phyloP scores from a whole-genome alignment of 1,140 invertebrate genomes.

The Anastrepha ludens region DNA sequence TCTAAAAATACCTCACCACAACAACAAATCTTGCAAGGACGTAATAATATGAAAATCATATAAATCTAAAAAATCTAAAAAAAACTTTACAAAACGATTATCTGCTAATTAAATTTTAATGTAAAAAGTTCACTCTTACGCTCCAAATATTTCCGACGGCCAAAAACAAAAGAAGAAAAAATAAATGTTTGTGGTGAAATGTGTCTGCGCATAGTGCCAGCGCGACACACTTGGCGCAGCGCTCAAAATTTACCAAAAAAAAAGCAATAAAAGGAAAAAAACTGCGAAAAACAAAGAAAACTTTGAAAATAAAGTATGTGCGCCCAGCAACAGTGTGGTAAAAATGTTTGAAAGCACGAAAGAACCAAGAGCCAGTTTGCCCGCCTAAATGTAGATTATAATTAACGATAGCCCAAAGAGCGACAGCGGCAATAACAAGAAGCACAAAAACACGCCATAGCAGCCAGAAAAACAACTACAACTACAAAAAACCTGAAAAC shows the following conservation, averaged over 20 bases:
- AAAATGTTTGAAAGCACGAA: neutral
- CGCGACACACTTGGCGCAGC: constrained; percentile 33
- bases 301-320: neutral
- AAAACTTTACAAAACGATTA: constrained; percentile 32
- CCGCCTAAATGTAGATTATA: constrained; percentile 52
- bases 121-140: constrained; percentile 26
- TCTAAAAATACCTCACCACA: neutral
- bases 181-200: neutral
- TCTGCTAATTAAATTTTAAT: constrained; percentile 56
- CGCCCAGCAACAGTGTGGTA: constrained; percentile 32
- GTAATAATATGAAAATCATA: constrained; percentile 15
- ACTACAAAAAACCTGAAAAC: neutral
- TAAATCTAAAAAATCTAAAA: constrained; percentile 7
- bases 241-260: neutral
- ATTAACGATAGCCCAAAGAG: constrained; percentile 45
- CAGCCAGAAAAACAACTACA: neutral
- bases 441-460: neutral
- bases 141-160: constrained; percentile 14
- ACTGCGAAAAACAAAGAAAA: neutral
- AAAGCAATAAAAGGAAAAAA: neutral
- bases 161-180: neutral
- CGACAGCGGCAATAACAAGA: neutral
- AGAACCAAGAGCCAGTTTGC: constrained; percentile 17
- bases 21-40: neutral
- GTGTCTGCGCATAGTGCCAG: constrained; percentile 12